Percentiles rank a stretch among this genome's conserved stretches.
phyloP scores from a whole-genome alignment of 2,797 vertebrate genomes.

The Australoheros facetus region DNA sequence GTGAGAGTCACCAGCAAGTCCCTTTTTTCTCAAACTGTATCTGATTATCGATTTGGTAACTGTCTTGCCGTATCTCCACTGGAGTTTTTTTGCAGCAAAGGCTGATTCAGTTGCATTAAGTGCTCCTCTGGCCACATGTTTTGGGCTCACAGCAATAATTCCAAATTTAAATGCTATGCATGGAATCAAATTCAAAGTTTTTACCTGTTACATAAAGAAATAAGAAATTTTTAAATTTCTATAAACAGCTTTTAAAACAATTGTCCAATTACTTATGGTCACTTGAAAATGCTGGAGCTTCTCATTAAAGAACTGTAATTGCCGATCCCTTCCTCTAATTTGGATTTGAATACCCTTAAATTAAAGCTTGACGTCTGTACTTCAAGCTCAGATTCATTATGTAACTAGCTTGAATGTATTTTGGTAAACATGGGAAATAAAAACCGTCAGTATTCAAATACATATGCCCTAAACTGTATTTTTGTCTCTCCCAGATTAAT shows the following conservation, averaged over 20 bases:
- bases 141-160: background rate
- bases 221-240: background rate
- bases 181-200: background rate
- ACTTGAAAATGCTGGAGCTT: background rate
- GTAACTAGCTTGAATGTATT: background rate
- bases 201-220: background rate
- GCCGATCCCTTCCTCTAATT: background rate
- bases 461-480: background rate
- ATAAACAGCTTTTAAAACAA: background rate
- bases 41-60: background rate
- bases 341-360: background rate
- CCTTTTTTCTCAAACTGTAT: background rate
- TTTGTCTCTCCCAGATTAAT: slow-evolving; percentile 46
- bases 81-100: background rate
- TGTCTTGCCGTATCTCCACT: background rate
- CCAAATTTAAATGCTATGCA: background rate
- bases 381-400: background rate
- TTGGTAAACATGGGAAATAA: background rate
- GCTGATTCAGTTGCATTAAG: background rate
- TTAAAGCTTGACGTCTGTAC: background rate
- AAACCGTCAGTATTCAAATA: background rate
- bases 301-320: slow-evolving; percentile 1
- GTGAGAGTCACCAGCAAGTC: background rate
- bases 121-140: background rate
- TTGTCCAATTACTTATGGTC: slow-evolving; percentile 10